Evolutionary conservation across 2,797 vertebrate species (phyloP), one percentile per base, ranked within the genome.

Genomic region (Syngnathus rostellatus): DNA sequence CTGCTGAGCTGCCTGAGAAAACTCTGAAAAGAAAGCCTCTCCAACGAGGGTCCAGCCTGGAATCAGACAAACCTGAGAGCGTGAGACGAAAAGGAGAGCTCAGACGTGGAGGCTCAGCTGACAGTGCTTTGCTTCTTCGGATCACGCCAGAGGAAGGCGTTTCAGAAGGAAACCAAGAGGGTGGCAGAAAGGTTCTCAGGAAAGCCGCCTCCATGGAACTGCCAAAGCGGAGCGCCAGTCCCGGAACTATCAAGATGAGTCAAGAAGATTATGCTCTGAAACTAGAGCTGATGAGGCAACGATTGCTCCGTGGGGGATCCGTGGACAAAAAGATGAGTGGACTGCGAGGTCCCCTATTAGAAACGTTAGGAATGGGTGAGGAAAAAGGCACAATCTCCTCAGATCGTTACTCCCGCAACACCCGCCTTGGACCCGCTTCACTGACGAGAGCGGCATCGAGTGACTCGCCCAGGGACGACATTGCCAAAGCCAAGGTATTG

Each of bases 291-390:
- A 94, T 99, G 94, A 92, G 96, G 71, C 95, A 99, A 78, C 84
- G 95, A 62, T 87, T 99, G 68, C 90, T 97, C 23, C 88, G 94
- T 57, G 94, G 94, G 0, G 87, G 92, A 41, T 86, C 93, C 0
- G 91, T 91, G 63, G 96, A 98, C 6, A 90, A 93, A 72, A 98
- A 97, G 79, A 92, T 99, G 90, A 97, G 97, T 1, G 97, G 97
- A 67, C 87, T 99, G 31, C 88, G 97, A 64, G 97, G 97, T 4
- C 97, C 97, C 16, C 87, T 99, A 58, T 79, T 99, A 77, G 97
- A 99, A 87, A 98, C 94, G 3, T 83, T 99, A 59, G 94, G 93
- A 1, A 91, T 93, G 67, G 83, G 90, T 16, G 93, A 95, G 50
- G 93, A 93, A 71, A 94, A 93, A 70, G 78, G 84, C 17, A 55